A percentile compares a stretch with the other conserved stretches of the same genome.
Conservation (phyloP, 2,113 vertebrate genomes). For the Myanophis thanlyinensis region DNA sequence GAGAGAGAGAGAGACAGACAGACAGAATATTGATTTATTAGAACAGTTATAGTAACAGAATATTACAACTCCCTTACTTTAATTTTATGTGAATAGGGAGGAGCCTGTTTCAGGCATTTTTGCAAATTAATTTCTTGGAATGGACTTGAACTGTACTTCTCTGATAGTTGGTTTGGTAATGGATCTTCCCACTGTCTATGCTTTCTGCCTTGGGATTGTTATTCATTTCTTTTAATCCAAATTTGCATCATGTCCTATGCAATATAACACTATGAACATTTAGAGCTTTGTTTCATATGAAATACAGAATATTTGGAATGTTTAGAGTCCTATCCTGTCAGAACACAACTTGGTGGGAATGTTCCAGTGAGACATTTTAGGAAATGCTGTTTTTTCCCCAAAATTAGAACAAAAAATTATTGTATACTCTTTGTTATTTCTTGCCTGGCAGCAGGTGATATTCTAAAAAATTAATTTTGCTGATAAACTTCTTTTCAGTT, state of each 20-base stretch:
- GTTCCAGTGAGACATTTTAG: not conserved
- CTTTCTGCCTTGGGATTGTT: not conserved
- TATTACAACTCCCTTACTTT: not conserved
- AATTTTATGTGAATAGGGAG: not conserved
- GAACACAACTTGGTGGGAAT: not conserved
- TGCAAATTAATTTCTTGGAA: not conserved
- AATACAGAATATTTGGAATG: not conserved
- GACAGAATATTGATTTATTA: not conserved
- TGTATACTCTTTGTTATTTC: not conserved
- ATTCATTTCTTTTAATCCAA: not conserved
- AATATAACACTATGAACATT: not conserved
- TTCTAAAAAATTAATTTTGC: not conserved
- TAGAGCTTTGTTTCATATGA: not conserved
- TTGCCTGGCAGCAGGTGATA: not conserved
- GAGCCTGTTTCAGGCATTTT: not conserved
- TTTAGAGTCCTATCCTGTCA: not conserved
- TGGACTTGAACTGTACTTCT: not conserved
- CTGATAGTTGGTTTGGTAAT: not conserved
- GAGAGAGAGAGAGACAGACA: no score
- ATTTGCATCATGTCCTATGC: not conserved
- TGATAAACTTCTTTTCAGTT: not conserved
- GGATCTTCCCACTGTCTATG: not conserved
- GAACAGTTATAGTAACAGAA: not conserved
- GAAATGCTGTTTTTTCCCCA: not conserved
- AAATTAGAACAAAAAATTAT: not conserved